Base-by-base conservation (phyloP, 2,113 vertebrate species). In the Gymnogyps californianus region DNA sequence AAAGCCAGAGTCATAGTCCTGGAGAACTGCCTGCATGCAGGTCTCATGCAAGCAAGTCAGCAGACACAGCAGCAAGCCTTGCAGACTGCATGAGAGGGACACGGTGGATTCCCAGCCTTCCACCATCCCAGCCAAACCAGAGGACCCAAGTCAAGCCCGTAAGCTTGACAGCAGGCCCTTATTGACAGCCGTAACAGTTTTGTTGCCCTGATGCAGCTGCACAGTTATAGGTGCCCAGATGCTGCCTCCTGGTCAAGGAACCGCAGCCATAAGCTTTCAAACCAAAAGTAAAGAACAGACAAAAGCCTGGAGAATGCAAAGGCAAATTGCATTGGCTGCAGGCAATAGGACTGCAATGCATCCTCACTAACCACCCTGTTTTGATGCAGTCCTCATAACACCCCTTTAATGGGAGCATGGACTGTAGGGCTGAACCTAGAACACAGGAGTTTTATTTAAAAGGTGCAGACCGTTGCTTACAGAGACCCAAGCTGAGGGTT, bases 191-290 rank as follows among this genome's bases (percentile, higher is more conserved):
- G 42, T 20, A 19, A 12, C 13, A 51, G 7, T 31, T 71, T 32
- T 54, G 31, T 16, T 75, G 10, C 31, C 26, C 16, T 83, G n/a
- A 25, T 20, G 20, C 34, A 57, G 12, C 34, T 58, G 31, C 25
- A 72, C 0, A 0, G 14, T 34, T 65, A 34, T 5, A 47, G n/a
- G 38, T 3, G 2, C 10, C 9, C 47, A 47, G 26, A 62, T 38
- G 24, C 19, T 54, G 31, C 34, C 11, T 25, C 51, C n/a, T 80
- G 11, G 10, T 55, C n/a, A 59, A 67, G 32, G 25, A 70, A 29
- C 9, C 47, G 25, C 34, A 69, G 26, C 9, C 34, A 8, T 26
- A 55, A 75, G 29, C 44, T 58, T 52, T 64, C 62, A 70, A 58
- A 64, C 8, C 12, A 47, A 36, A 83, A 31, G 25, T 11, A 44